These are phyloP conservation scores for Lepidochitona cinerea DNA, from an alignment of 2,888 invertebrate species.

Conservation along the genomic window DNA sequence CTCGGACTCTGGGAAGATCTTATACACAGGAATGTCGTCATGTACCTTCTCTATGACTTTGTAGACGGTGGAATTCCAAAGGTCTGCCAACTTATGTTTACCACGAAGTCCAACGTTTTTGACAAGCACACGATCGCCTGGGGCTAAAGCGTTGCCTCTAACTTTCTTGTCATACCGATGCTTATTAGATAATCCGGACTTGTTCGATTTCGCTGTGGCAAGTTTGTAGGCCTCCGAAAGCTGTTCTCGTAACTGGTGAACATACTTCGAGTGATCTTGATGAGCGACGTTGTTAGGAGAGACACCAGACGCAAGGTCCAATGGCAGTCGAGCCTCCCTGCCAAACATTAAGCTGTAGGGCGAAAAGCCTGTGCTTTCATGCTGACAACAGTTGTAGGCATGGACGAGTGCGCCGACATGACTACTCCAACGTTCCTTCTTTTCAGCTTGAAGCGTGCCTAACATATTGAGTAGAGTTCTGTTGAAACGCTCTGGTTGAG, in stretches of 20 bases:
- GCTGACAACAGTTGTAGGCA: constrained; percentile 22
- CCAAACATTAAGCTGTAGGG: constrained; percentile 27
- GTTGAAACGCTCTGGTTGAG: constrained; percentile 22
- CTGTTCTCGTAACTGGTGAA: background rate
- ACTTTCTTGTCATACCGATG: constrained; percentile 16
- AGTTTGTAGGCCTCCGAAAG: background rate
- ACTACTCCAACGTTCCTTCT: constrained; percentile 20
- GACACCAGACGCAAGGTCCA: constrained; percentile 11
- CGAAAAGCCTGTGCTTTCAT: constrained; percentile 23
- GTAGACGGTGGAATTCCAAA: constrained; percentile 17
- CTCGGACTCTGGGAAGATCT: constrained; percentile 6
- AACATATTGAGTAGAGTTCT: constrained; percentile 23
- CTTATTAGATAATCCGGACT: background rate
- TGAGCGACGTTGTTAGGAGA: background rate
- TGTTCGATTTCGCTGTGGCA: background rate
- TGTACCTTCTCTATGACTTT: too few species aligned
- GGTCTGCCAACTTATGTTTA: constrained; percentile 23
- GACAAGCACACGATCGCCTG: constrained; percentile 22
- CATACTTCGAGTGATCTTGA: background rate
- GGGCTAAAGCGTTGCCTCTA: background rate
- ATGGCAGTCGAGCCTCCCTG: constrained; percentile 10
- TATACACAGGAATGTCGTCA: constrained; percentile 5
- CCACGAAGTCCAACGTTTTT: constrained; percentile 14
- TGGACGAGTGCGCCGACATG: constrained; percentile 14
- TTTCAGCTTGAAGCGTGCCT: constrained; percentile 16